Evolutionary conservation across 1,140 invertebrate genomes (phyloP).

Genomic region (Scaptomyza pallida): DNA sequence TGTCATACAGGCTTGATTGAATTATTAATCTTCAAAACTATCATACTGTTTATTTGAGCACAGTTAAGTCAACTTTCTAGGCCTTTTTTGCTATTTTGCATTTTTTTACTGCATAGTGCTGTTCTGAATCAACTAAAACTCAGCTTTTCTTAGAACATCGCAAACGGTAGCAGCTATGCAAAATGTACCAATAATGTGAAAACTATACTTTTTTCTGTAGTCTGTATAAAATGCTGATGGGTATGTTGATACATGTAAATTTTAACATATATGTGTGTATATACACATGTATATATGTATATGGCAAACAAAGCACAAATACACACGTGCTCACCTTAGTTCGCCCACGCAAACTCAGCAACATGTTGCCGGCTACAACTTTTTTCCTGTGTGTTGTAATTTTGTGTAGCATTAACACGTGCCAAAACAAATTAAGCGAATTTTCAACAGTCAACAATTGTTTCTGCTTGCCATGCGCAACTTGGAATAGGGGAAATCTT

Average conservation of each 20-base stretch:
- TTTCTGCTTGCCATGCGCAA: constrained; percentile 53
- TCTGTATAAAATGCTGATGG: too few species aligned
- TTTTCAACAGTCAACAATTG: constrained; percentile 61
- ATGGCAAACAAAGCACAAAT: constrained; percentile 19
- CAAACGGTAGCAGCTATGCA: background rate
- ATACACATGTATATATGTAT: too few species aligned
- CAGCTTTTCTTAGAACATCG: constrained; percentile 15
- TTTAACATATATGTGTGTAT: background rate
- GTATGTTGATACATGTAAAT: background rate
- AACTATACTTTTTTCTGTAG: too few species aligned
- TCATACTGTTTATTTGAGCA: too few species aligned
- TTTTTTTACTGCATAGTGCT: too few species aligned
- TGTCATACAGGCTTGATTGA: too few species aligned
- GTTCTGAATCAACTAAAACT: constrained; percentile 25
- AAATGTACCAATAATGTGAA: too few species aligned
- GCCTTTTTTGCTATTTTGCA: too few species aligned
- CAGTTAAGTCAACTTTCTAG: too few species aligned
- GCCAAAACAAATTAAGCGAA: constrained; percentile 46
- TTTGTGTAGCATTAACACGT: constrained; percentile 44
- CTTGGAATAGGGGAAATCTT: constrained; percentile 30
- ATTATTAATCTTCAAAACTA: too few species aligned
- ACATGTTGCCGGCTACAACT: constrained; percentile 53
- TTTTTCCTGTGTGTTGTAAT: background rate
- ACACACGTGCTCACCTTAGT: constrained; percentile 31
- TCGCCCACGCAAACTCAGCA: constrained; percentile 63